These are phyloP conservation scores for Doris montereyensis DNA, from an alignment of 2,888 invertebrate genomes.

Conservation along the genomic window DNA sequence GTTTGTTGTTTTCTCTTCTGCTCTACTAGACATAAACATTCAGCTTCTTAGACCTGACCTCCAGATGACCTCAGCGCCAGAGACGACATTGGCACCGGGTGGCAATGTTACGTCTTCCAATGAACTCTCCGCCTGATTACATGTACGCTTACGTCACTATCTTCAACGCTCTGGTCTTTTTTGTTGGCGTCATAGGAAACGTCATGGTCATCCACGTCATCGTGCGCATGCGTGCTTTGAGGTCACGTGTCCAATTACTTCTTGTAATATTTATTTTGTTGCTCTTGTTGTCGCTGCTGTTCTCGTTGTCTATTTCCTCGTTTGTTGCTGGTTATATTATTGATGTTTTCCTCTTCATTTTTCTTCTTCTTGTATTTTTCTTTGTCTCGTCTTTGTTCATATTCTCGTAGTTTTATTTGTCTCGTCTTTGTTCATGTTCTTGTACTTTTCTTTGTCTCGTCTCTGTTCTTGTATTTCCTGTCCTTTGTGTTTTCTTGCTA, in stretches of 20 bases:
- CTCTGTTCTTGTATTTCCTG: too few relatives aligned
- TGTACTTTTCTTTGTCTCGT: neutral
- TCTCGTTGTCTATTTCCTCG: too few relatives aligned
- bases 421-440: neutral
- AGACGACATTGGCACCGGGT: too few relatives aligned
- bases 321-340: too few relatives aligned
- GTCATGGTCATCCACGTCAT: slow-evolving; percentile 94
- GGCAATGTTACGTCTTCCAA: too few relatives aligned
- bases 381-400: neutral
- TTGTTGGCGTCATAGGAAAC: slow-evolving; percentile 91
- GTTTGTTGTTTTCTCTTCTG: too few relatives aligned
- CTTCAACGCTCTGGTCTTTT: slow-evolving; percentile 84
- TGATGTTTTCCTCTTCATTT: neutral
- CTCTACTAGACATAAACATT: too few relatives aligned
- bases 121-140: slow-evolving; percentile 35
- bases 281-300: too few relatives aligned
- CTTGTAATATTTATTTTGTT: too few relatives aligned
- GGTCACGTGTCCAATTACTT: slow-evolving; percentile 95
- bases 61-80: too few relatives aligned
- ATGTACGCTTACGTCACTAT: slow-evolving; percentile 46
- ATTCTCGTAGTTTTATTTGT: neutral
- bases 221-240: slow-evolving; percentile 91
- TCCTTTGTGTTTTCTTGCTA: too few relatives aligned
- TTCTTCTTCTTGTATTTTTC: neutral
- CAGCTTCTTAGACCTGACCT: too few relatives aligned